Base-by-base conservation (phyloP, 2,888 invertebrate species). In the Peribatodes rhomboidaria region DNA sequence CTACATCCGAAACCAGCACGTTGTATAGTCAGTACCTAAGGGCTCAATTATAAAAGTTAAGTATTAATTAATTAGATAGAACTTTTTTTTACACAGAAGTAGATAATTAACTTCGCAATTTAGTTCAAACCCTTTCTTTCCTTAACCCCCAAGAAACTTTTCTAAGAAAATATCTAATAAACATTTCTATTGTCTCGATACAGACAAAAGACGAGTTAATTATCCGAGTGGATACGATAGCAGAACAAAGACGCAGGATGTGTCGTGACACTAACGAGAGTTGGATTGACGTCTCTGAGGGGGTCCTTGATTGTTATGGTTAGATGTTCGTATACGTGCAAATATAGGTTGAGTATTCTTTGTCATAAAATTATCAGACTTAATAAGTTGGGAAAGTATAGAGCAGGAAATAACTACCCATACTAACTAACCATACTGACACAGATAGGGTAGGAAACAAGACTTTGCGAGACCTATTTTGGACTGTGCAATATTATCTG, bases 231-330 rank as follows among this genome's bases (percentile, higher is more conserved):
- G 75, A 74, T 78, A 73, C 73, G 76, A 73, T 72, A 71, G 72
- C 77, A 72, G 79, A 83, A 88, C 86, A 87, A 87, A 86, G 78
- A 78, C 82, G 82, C 82, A 86, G 89, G 89, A 89, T 87, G 85
- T 81, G 81, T 79, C 77, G 72, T 84, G 87, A 88, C 88, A 85
- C 80, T 86, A 86, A 87, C 86, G 87, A 87, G 84, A 85, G 83
- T 81, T 83, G 83, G 80, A 81, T 81, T 85, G 83, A 85, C 81
- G 82, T 82, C 84, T 73, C 72, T 68, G 81, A 79, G 79, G 83
- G 87, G 87, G 87, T 83, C 81, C 75, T 42, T 49, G 31, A 49
- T 46, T 55, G 58, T 62, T 50, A 50, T 60, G 37, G 22, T 39
- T 57, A 47, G 37, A 46, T 56, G 47, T 47, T 57, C 13, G 16